These are phyloP conservation scores for Acropternis orthonyx DNA, from an alignment of 2,797 vertebrate species.

Conservation along the genomic window DNA sequence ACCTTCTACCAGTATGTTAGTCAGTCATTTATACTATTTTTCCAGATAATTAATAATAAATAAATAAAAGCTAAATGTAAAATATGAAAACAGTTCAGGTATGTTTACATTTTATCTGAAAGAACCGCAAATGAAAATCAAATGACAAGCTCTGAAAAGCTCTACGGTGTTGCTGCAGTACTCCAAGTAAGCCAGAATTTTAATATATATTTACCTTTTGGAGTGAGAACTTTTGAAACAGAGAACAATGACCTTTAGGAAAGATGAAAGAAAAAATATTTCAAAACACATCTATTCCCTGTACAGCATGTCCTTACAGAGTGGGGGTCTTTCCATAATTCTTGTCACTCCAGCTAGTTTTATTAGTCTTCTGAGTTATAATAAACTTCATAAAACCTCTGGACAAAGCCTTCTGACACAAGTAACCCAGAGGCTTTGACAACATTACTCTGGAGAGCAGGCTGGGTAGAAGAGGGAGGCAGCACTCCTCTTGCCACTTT, in stretches of 20 bases:
- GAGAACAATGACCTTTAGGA: neutral
- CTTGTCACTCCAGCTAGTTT: neutral
- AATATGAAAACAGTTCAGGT: neutral
- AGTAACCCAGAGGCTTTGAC: neutral
- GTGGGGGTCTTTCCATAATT: neutral
- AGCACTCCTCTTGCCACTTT: neutral
- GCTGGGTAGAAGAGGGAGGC: neutral
- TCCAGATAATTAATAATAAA: neutral
- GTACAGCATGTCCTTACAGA: rapidly evolving
- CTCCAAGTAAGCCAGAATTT: neutral
- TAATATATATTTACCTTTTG: neutral
- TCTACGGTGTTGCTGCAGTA: neutral
- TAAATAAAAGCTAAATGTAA: neutral
- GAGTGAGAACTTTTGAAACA: neutral
- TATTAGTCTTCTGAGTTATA: neutral
- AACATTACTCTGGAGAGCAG: neutral
- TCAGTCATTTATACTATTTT: neutral
- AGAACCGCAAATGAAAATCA: neutral
- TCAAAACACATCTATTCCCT: neutral
- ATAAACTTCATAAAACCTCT: neutral
- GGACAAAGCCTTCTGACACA: neutral
- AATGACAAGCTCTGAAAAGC: neutral
- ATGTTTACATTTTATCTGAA: neutral
- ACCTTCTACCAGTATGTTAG: rapidly evolving
- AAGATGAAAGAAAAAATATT: neutral